These are phyloP conservation scores for Ceratitis capitata DNA, from an alignment of 1,140 invertebrate genomes.

Conservation along the genomic window DNA sequence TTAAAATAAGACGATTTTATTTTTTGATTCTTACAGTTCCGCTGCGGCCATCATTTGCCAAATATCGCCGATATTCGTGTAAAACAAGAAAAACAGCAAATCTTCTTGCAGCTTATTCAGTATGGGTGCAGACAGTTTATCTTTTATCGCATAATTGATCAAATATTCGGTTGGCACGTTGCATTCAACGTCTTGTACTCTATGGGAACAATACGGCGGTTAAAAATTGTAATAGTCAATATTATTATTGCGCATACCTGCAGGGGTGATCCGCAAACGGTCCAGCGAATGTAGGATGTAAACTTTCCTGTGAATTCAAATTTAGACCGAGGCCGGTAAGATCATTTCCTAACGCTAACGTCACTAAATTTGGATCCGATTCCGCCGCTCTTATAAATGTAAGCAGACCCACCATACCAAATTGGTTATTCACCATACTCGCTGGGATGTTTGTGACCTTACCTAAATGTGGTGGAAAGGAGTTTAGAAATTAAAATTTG, in stretches of 20 bases:
- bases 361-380: constrained; percentile 94
- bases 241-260: constrained; percentile 66
- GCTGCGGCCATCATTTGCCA: constrained; percentile 95
- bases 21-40: constrained; percentile 86
- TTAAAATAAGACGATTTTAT: background rate
- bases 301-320: constrained; percentile 95
- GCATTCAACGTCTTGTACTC: constrained; percentile 98
- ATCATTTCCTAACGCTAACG: constrained; percentile 95
- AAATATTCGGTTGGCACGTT: constrained; percentile 98
- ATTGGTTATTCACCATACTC: constrained; percentile 99
- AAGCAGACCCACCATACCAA: constrained; percentile 97
- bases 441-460: constrained; percentile 97
- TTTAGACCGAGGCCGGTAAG: constrained; percentile 96
- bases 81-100: constrained; percentile 98
- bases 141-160: constrained; percentile 90
- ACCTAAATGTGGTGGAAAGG: constrained; percentile 66
- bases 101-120: constrained; percentile 98
- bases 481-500: background rate
- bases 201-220: constrained; percentile 45
- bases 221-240: background rate
- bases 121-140: constrained; percentile 94
- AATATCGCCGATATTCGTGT: constrained; percentile 97
- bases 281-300: constrained; percentile 97
- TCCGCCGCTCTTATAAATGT: constrained; percentile 98
- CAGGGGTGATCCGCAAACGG: constrained; percentile 98